These are phyloP conservation scores for Trimorus sp. DNA, from an alignment of 2,888 invertebrate genomes.

Conservation along the genomic window DNA sequence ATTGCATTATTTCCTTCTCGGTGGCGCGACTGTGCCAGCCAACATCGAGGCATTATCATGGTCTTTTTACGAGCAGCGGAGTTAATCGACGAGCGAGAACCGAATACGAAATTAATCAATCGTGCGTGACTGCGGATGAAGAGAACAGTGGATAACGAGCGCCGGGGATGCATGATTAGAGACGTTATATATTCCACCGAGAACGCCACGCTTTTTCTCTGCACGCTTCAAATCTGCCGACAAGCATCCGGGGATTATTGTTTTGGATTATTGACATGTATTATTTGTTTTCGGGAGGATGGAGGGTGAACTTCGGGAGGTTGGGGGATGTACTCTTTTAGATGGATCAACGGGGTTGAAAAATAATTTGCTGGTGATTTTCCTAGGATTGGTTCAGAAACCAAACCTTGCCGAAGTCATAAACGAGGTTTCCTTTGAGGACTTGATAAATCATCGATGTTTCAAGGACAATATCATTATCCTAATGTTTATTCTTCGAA, in stretches of 20 bases:
- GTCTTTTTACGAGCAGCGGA: constrained; percentile 58
- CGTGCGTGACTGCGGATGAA: constrained; percentile 60
- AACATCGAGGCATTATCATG: constrained; percentile 55
- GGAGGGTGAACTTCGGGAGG: too few species aligned
- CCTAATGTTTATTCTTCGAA: too few species aligned
- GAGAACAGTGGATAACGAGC: constrained; percentile 57
- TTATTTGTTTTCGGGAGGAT: background rate
- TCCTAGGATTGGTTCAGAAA: too few species aligned
- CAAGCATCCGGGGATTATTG: constrained; percentile 4
- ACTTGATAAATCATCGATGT: too few species aligned
- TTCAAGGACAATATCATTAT: too few species aligned
- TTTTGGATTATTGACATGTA: constrained; percentile 15
- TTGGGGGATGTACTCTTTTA: too few species aligned
- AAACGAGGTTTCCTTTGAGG: too few species aligned
- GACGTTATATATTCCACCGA: constrained; percentile 44
- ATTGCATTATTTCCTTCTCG: constrained; percentile 59
- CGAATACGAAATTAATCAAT: constrained; percentile 64
- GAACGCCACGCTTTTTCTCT: constrained; percentile 18
- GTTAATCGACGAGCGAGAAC: constrained; percentile 66
- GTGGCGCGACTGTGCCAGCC: constrained; percentile 49
- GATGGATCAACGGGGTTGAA: too few species aligned
- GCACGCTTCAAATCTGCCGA: background rate
- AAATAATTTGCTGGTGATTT: too few species aligned
- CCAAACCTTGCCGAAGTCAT: too few species aligned
- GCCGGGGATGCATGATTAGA: constrained; percentile 54